Percentiles rank a stretch among this genome's conserved stretches.
These are phyloP conservation scores for Notechis scutatus DNA, from an alignment of 2,113 vertebrate genomes.

Conservation along the genomic window DNA sequence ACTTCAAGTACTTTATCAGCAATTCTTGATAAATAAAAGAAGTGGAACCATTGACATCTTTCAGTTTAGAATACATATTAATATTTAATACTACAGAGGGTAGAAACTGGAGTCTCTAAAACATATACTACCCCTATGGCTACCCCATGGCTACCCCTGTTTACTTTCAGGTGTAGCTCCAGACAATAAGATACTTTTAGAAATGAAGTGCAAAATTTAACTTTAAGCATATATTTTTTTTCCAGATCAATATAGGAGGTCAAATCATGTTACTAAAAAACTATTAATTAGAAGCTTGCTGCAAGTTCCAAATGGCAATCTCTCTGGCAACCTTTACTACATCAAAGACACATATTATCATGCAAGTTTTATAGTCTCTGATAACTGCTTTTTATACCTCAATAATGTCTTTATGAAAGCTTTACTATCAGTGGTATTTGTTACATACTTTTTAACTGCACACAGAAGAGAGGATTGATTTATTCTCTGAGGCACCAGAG, in stretches of 20 bases:
- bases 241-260: not conserved
- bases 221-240: conserved; percentile 2
- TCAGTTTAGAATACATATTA: not conserved
- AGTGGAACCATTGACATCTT: too few relatives aligned
- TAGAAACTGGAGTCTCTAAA: not conserved
- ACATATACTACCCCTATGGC: not conserved
- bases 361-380: not conserved
- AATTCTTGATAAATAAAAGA: not conserved
- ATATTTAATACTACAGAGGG: not conserved
- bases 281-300: not conserved
- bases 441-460: not conserved
- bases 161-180: not conserved
- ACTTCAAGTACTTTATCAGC: not conserved
- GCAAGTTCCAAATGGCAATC: not conserved
- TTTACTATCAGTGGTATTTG: not conserved
- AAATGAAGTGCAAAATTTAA: not conserved
- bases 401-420: not conserved
- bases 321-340: not conserved
- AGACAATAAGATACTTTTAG: not conserved
- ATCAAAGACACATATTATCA: not conserved
- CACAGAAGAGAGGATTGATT: not conserved
- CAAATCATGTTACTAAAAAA: not conserved
- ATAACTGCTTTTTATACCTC: not conserved
- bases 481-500: not conserved
- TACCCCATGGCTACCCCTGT: not conserved